Evolutionary conservation across 2,888 invertebrate species (phyloP), one percentile per base, ranked within the genome.

Genomic region (Drosophila limbata): DNA sequence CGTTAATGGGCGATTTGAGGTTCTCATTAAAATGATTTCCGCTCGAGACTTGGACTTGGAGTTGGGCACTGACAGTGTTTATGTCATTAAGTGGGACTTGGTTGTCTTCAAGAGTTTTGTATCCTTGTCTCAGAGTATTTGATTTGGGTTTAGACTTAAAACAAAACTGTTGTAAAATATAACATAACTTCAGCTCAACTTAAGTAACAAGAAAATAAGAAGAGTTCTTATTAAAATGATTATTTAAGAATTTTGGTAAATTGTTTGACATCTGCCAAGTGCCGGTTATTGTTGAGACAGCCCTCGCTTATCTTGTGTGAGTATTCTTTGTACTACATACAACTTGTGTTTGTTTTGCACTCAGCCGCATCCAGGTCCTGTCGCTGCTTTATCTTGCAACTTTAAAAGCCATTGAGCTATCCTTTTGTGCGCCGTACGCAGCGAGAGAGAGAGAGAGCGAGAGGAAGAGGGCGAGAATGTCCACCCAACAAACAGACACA

Each of bases 11-110:
- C 75, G 50, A 61, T 59, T 55, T 37, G 44, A 25, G 69, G 45
- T 70, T 70, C 82, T 81, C 72, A 89, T 84, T 84, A 81, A 70
- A 64, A 75, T 62, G 69, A 87, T 82, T 84, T 89, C 89, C 84
- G 84, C 48, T 62, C 67, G 37, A 52, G 68, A 44, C 40, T 55
- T 55, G n/a, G n/a, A n/a, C n/a, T n/a, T n/a, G n/a, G n/a, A n/a
- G n/a, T n/a, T n/a, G 17, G 21, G 10, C 62, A 59, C 15, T 51
- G 60, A 25, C 51, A 53, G 55, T 77, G 85, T 73, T 75, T 77
- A 66, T 82, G 79, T 79, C 79, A 88, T 89, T 89, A 88, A 88
- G 86, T 84, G 77, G 62, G 28, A 62, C 59, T 75, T 55, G 63
- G 42, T 50, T 62, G 47, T 53, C 64, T 48, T 37, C 25, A 19